Conservation (phyloP, 2,888 invertebrate species). For the Trypoxylon attenuatum region DNA sequence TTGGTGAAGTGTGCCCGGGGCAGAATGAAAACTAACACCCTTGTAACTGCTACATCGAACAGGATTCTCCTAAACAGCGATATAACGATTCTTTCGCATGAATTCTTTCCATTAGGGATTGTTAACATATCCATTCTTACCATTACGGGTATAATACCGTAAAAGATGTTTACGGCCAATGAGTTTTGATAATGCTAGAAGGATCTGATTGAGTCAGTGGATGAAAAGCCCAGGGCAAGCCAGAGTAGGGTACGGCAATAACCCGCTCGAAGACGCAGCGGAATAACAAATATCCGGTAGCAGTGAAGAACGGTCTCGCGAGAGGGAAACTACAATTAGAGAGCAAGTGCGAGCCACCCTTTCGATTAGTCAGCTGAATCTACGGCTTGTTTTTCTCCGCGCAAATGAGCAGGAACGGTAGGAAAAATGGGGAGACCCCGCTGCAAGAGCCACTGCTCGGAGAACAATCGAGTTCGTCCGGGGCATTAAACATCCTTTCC, state of each 20-base stretch:
- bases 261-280: not conserved
- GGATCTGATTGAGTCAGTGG: not conserved
- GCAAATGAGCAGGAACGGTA: not conserved
- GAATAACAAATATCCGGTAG: not conserved
- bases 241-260: not conserved
- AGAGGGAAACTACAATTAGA: not conserved
- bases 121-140: too few species aligned
- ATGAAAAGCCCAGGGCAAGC: not conserved
- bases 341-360: not conserved
- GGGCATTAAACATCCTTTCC: conserved; percentile 35
- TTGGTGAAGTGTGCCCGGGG: too few species aligned
- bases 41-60: too few species aligned
- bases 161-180: too few species aligned
- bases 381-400: not conserved
- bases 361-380: not conserved
- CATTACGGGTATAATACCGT: too few species aligned
- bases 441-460: not conserved
- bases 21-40: too few species aligned
- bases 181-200: not conserved
- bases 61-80: too few species aligned
- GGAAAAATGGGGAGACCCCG: not conserved
- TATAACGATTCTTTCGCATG: too few species aligned
- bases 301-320: not conserved
- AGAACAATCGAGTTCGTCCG: conserved; percentile 25
- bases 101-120: too few species aligned